A percentile compares a stretch with the other conserved stretches of the same genome.
phyloP scores from a whole-genome alignment of 2,888 invertebrate genomes.

The Minunthozetes semirufus region DNA sequence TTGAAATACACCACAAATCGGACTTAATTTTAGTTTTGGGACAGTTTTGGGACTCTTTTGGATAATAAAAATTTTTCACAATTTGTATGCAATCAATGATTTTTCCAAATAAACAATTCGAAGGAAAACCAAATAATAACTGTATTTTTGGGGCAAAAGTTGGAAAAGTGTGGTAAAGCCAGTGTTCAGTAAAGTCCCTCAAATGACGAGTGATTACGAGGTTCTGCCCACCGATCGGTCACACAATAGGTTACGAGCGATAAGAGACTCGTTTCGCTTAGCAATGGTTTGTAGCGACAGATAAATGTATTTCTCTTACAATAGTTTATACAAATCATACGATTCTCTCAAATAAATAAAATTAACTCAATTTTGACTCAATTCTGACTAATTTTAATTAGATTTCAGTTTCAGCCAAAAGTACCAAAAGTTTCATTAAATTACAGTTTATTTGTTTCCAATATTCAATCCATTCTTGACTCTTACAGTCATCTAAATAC shows the following conservation, averaged over 20 bases:
- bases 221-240: slow-evolving; percentile 4
- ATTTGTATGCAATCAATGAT: neutral
- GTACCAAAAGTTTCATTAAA: no score
- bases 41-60: slow-evolving; percentile 2
- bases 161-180: neutral
- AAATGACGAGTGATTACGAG: slow-evolving; percentile 4
- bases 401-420: no score
- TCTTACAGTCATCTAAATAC: no score
- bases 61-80: neutral
- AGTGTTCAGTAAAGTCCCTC: neutral
- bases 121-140: neutral
- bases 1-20: no score
- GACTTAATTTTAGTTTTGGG: slow-evolving; percentile 20
- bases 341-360: neutral
- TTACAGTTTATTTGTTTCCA: no score
- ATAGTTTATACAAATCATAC: neutral
- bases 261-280: slow-evolving; percentile 16
- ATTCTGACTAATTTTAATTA: neutral
- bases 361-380: no score
- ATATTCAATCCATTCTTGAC: no score
- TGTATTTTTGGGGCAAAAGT: slow-evolving; percentile 25
- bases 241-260: slow-evolving; percentile 16
- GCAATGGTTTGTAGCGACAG: slow-evolving; percentile 1
- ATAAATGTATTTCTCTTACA: neutral
- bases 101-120: neutral